Evolutionary conservation across 2,113 vertebrate species (phyloP), one percentile per base, ranked within the genome.

Genomic region (Channa maculata): DNA sequence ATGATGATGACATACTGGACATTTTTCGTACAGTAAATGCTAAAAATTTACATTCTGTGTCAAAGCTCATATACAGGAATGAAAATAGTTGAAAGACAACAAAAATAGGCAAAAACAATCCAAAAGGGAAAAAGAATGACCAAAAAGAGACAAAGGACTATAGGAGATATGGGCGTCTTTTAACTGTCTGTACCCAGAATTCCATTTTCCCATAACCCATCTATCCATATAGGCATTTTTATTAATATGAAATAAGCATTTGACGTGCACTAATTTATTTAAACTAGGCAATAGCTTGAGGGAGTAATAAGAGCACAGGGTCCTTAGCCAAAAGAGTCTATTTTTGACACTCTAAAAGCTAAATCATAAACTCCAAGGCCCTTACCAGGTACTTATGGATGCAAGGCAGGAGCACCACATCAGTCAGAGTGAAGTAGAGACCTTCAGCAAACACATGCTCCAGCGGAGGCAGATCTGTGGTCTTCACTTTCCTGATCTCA

Each of bases 401-500:
- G 83, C 98, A 99, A 0, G 97, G 98, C 55, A 99, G 89, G 69
- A 99, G 95, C 72, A 99, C 96, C 4, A 98, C 83, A 79, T 99
- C 98, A 5, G 97, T 94, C 86, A 99, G 88, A 6, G 97, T 99
- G 91, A 99, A 99, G 93, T 96, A 98, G 34, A 99, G 94, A 1
- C 98, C 98, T 85, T 99, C 98, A 0, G 96, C 97, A 93, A 99
- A 99, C 82, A 98, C 65, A 0, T 97, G 97, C 72, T 98, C 96
- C 90, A 99, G 87, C 0, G 85, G 81, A 0, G 98, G 98, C 33
- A 99, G 94, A 15, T 96, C 96, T 0, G 94, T 86, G 2, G 93
- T 95, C 91, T 95, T 97, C 37, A 94, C 94, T 93, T 95, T 97
- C 82, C 98, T 96, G 86, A 99, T 94, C 77, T 95, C 88, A 71